Conservation (phyloP, 2,113 vertebrate genomes). For the Phalacrocorax pelagicus region DNA sequence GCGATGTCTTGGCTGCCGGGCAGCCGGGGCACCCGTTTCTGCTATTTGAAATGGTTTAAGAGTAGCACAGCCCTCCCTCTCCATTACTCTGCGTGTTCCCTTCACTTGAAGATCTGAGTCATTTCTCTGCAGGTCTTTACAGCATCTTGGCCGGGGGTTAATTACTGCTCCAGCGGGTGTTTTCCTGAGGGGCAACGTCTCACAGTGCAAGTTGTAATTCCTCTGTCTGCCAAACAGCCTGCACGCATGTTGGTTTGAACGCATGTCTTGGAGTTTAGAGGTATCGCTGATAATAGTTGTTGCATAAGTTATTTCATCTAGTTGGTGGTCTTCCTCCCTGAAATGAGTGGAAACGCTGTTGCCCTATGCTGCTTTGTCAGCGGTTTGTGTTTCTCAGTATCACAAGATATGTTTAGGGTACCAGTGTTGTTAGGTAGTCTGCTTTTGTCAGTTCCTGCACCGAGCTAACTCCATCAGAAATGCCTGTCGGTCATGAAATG, state of each 20-base stretch:
- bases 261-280: neutral
- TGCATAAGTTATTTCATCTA: fast-evolving
- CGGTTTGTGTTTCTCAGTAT: neutral
- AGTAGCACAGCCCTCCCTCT: too few relatives aligned
- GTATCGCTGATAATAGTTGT: neutral
- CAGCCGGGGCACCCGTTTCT: neutral
- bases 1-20: neutral
- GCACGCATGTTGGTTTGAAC: fast-evolving
- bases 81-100: fast-evolving
- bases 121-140: neutral
- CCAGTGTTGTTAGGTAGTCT: fast-evolving
- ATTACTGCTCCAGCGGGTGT: neutral
- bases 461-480: neutral
- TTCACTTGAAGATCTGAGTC: fast-evolving
- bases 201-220: neutral
- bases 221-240: neutral
- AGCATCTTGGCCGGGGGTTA: fast-evolving
- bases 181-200: neutral
- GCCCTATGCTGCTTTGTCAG: neutral
- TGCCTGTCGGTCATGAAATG: neutral
- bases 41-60: fast-evolving
- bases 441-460: neutral
- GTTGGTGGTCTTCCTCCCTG: neutral
- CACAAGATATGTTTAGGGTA: neutral
- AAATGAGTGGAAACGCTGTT: neutral